Evolutionary conservation across 2,888 invertebrate genomes (phyloP), one percentile per base, ranked within the genome.

Genomic region (Nymphalis c-album): DNA sequence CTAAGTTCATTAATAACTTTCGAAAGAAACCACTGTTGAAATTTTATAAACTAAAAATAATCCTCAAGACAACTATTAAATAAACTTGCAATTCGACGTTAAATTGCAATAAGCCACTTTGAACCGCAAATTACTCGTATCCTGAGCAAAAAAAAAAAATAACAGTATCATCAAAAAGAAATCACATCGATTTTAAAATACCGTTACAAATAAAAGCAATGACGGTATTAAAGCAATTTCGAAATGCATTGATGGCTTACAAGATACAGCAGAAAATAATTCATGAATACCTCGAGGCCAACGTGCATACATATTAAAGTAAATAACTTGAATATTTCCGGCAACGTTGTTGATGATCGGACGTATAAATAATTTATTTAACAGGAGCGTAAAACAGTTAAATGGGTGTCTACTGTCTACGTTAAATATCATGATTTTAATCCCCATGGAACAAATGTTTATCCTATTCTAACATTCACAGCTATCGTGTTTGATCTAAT

Each of bases 321-420:
- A 57, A 57, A 57, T 57, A 57, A 40, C n/a, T 57, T n/a, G 40
- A 40, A 57, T 57, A 57, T 57, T 57, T 40, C 57, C 57, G 57
- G n/a, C 53, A 55, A 13, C 57, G 7, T 57, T 40, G 57, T 57
- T 57, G 57, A 40, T 57, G 57, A 40, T 57, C 57, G 57, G 57
- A 57, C 57, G 35, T 40, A 57, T 57, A 57, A 57, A 40, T 57
- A 57, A 57, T 57, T 35, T 57, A 57, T 57, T 18, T 57, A 20
- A 17, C 57, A 18, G 8, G 1, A 31, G 55, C 55, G 35, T 18
- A 26, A 31, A 31, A 26, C 53, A 31, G 53, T 7, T 26, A 31
- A 55, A 17, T 55, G 53, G 8, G 26, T 26, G 31, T 55, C n/a
- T n/a, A n/a, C n/a, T n/a, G n/a, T n/a, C 53, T 55, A 55, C 16